Base-by-base conservation (phyloP, 2,113 vertebrate genomes). In the Ochotona princeps region DNA sequence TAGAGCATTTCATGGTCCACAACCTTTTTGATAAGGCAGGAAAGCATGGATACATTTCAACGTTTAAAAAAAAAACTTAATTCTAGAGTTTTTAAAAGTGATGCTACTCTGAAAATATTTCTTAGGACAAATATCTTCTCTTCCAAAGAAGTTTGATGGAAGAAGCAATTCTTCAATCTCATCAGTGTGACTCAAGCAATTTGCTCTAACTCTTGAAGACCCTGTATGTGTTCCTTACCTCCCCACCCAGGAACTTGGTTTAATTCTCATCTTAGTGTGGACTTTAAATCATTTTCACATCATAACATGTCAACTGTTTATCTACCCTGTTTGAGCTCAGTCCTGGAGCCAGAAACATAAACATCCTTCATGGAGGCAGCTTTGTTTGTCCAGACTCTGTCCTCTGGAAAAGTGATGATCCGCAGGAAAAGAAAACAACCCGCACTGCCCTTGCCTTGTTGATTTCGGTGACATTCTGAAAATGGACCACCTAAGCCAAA, bases 291-390 rank as follows among this genome's bases (percentile, higher is more conserved):
- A 89, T 79, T 57, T 91, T 89, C 57, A 94, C 93, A 89, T 97
- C 92, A 95, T 96, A 96, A 97, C 96, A 96, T 73, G 91, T 95
- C 97, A 97, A 90, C 88, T 95, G 92, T 87, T 97, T 96, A 30
- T 73, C 81, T 61, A 80, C 90, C 94, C 60, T 95, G 65, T 93
- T 96, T 78, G 92, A 94, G 75, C 88, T 96, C 84, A 28, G 57
- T 94, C 78, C 83, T 92, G 66, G 90, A 95, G 51, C 23, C 15
- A 69, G 73, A 92, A 93, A 44, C 89, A 94, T 83, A 95, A 96
- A 92, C 65, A 95, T 91, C 66, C 85, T 74, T 96, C 93, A n/a
- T 0, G 87, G 69, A 97, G 90, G 44, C 96, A 93, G 89, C 89
- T 93, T 79, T 97, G 74, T 95, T 97, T 97, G 94, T 90, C 69